Conservation (phyloP, 2,113 vertebrate genomes). For the Amphiprion ocellaris region DNA sequence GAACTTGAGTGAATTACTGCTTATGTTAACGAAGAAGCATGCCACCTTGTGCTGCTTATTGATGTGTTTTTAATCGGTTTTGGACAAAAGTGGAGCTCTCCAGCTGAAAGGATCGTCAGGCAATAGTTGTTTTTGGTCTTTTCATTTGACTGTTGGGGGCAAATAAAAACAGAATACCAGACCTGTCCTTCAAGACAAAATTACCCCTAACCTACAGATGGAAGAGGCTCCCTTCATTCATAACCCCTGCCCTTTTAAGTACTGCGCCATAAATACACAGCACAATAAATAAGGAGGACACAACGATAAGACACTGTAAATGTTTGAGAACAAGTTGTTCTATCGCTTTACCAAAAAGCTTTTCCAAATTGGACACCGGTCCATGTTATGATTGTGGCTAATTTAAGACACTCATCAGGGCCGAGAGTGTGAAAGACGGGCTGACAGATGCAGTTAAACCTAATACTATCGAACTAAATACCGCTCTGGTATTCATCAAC, state of each 20-base stretch:
- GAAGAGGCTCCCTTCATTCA: not conserved
- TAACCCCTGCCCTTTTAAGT: too few species aligned
- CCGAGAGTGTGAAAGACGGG: constrained; percentile 58
- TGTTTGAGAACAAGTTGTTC: constrained; percentile 14
- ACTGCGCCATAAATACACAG: not conserved
- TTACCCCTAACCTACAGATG: not conserved
- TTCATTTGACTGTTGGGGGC: too few species aligned
- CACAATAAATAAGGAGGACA: constrained; percentile 20
- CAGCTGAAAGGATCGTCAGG: not conserved
- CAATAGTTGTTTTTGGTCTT: not conserved
- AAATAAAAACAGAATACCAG: too few species aligned
- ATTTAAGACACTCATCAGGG: constrained; percentile 62
- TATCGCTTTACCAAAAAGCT: not conserved
- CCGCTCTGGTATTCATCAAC: constrained; percentile 38
- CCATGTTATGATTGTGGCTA: constrained; percentile 64
- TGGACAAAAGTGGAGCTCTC: not conserved
- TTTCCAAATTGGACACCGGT: constrained; percentile 3
- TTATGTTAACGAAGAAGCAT: not conserved
- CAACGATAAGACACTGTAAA: constrained; percentile 23
- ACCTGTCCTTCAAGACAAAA: not conserved
- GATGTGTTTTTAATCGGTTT: not conserved
- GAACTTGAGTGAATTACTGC: not conserved
- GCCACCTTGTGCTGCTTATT: not conserved
- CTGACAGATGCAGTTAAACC: constrained; percentile 63
- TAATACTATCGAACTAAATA: constrained; percentile 50